Base-by-base conservation (phyloP, 2,888 invertebrate genomes). In the Lathronympha strigana region DNA sequence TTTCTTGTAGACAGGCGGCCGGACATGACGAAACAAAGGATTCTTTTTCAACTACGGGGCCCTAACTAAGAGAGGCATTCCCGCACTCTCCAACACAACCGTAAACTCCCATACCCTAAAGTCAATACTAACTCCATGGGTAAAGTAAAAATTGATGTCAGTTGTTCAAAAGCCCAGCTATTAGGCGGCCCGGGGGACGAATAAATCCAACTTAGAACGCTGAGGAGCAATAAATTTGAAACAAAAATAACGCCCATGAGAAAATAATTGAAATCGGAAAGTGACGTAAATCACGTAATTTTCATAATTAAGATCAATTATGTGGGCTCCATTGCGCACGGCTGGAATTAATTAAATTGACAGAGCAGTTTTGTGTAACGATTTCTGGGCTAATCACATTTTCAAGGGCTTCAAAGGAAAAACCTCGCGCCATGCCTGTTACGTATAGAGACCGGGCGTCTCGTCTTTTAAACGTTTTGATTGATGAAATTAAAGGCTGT, bases 121-220 rank as follows among this genome's bases (percentile, higher is more conserved):
- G 62, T 54, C 62, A 38, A 54, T 62, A 53, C 43, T 15, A 23
- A 50, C 45, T 45, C 43, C 58, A 49, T 40, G 43, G 51, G 31
- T 50, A 31, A 40, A 58, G 64, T 43, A 64, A 58, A 51, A 64
- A 64, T 64, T 51, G 63, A 64, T 64, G 64, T 58, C 51, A 51
- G 58, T 58, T 58, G 64, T 64, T 64, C 64, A 53, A 57, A 63
- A 64, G 64, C 64, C 58, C 58, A 43, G 63, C 63, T 57, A 63
- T 63, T 64, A 64, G 45, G 58, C 33, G 25, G 25, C 58, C 64
- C 58, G 15, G 5, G 51, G 64, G 64, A 45, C 51, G 51, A 45
- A 64, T 64, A 64, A 64, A 64, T 64, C 58, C 51, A 58, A 58
- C 36, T 64, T 64, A 58, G 47, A 57, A 49, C 49, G 19, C 63